These are phyloP conservation scores for Noctua janthina DNA, from an alignment of 2,888 invertebrate genomes.

Conservation along the genomic window DNA sequence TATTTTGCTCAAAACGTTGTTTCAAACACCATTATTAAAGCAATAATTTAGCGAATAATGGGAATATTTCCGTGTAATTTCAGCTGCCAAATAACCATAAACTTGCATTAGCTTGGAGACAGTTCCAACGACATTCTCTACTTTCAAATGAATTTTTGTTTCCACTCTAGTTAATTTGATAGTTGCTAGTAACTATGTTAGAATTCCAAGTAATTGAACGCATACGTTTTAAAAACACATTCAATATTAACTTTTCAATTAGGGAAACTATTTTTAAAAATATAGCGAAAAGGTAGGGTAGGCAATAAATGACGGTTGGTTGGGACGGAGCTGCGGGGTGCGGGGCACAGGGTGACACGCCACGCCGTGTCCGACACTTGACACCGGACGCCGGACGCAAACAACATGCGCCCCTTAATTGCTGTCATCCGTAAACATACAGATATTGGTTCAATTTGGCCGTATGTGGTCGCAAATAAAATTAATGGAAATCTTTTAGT, in stretches of 20 bases:
- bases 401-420: constrained; percentile 74
- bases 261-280: constrained; percentile 46
- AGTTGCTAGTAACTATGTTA: constrained; percentile 14
- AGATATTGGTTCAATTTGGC: constrained; percentile 59
- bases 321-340: neutral
- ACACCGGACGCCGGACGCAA: constrained; percentile 71
- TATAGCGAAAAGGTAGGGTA: constrained; percentile 39
- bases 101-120: constrained; percentile 29
- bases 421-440: constrained; percentile 71
- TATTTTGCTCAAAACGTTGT: constrained; percentile 21
- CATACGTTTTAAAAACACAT: constrained; percentile 17
- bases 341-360: constrained; percentile 62
- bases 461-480: constrained; percentile 47
- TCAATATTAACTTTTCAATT: constrained; percentile 44
- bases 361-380: constrained; percentile 72
- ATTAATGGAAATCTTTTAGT: constrained; percentile 56
- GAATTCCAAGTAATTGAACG: neutral
- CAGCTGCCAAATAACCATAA: constrained; percentile 44
- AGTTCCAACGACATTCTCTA: constrained; percentile 29
- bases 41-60: constrained; percentile 29
- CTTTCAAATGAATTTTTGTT: constrained; percentile 32
- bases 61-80: constrained; percentile 12
- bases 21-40: constrained; percentile 33
- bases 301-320: constrained; percentile 63
- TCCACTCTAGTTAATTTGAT: constrained; percentile 42